Conservation (phyloP, 2,888 invertebrate species). For the Nudaria mundana region DNA sequence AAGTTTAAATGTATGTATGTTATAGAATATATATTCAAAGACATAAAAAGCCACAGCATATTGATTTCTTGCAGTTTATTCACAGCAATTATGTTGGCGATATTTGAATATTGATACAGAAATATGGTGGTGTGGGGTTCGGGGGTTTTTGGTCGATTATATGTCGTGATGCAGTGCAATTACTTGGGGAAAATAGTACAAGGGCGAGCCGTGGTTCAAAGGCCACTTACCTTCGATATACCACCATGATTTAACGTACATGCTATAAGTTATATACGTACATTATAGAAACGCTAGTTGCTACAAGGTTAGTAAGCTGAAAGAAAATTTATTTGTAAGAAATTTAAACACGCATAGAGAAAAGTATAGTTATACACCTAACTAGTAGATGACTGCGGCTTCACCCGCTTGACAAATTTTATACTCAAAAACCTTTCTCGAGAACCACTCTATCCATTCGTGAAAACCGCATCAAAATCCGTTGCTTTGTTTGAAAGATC, state of each 20-base stretch:
- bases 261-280: slow-evolving; percentile 7
- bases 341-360: not conserved
- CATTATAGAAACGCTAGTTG: not conserved
- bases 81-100: not conserved
- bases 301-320: not conserved
- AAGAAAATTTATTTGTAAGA: not conserved
- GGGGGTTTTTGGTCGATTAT: slow-evolving; percentile 45
- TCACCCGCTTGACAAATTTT: too few relatives aligned
- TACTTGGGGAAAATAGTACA: slow-evolving; percentile 69
- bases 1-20: too few relatives aligned
- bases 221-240: slow-evolving; percentile 42
- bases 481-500: too few relatives aligned
- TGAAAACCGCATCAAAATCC: too few relatives aligned
- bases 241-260: slow-evolving; percentile 18
- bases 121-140: slow-evolving; percentile 25
- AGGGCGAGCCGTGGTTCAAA: slow-evolving; percentile 54
- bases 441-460: too few relatives aligned
- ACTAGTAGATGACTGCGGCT: too few relatives aligned
- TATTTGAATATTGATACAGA: not conserved
- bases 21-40: too few relatives aligned
- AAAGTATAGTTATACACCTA: not conserved
- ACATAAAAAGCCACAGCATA: too few relatives aligned
- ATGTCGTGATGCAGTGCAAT: slow-evolving; percentile 73
- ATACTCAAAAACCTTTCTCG: too few relatives aligned
- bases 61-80: not conserved